Base-by-base conservation (phyloP, 2,888 invertebrate species). In the Athripsodes cinereus region DNA sequence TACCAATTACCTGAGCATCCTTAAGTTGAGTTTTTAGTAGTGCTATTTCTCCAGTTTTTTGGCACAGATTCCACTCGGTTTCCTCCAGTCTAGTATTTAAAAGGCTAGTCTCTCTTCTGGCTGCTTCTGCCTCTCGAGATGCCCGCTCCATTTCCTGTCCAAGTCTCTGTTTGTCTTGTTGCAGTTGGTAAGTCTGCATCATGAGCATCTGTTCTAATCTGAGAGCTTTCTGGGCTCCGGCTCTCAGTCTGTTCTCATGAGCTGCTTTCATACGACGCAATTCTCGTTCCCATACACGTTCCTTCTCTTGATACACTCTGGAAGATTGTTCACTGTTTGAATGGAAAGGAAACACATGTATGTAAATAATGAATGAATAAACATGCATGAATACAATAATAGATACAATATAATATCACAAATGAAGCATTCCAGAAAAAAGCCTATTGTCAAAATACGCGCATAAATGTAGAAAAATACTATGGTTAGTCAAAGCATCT, bases 11-110 rank as follows among this genome's bases (percentile, higher is more conserved):
- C 80, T 84, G 86, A 21, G 83, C 82, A 65, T 88, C 87, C 68
- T 88, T 89, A n/a, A 90, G 76, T 72, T 90, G 90, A 0, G 87
- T 85, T 73, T 90, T 90, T 31, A 90, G 73, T 67, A 90, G 76
- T 31, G 88, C 82, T 59, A 90, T 85, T 72, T 90, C 90, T 1
- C 89, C 90, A 35, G 87, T 85, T 52, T 87, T 81, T 71, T 90
- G 88, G 67, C 88, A 88, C 35, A 90, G 78, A 58, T 83, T 84
- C 89, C 90, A 90, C 72, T 90, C 88, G 1, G 88, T 87, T 67
- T 90, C 89, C 69, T 91, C 91, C 40, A 90, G 77, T 57, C 88
- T 74, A 60, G 81, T 79, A 20, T 86, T 76, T 47, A 90, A 72
- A 52, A 80, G 70, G 1, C 82, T 80, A 2, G 87, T 74, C 69